phyloP scores from a whole-genome alignment of 2,797 vertebrate genomes.

The Micrastur ruficollis region DNA sequence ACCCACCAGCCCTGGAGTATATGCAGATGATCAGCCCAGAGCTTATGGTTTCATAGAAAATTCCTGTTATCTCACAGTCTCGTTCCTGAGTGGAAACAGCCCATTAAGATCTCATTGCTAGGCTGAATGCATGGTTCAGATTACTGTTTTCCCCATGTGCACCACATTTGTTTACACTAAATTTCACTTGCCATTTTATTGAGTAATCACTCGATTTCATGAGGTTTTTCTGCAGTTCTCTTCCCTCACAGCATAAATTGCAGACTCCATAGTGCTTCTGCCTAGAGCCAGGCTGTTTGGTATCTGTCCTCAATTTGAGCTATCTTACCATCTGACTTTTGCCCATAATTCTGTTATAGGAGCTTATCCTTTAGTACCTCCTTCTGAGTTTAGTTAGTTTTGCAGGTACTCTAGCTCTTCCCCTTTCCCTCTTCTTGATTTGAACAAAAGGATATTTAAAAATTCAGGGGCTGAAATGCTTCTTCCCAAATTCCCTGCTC shows the following conservation, averaged over 20 bases:
- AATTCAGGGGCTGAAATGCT: not conserved
- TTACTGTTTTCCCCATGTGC: constrained; percentile 26
- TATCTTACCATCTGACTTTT: not conserved
- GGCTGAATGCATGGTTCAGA: not conserved
- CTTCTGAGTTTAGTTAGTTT: not conserved
- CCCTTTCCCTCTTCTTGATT: not conserved
- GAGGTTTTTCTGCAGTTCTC: not conserved
- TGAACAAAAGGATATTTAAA: not conserved
- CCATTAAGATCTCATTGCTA: constrained; percentile 26
- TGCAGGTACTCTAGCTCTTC: not conserved
- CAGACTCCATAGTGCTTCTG: not conserved
- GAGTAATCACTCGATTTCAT: constrained; percentile 25
- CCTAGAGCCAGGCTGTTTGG: not conserved
- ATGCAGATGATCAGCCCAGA: not conserved
- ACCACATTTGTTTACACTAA: constrained; percentile 25
- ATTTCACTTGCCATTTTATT: constrained; percentile 46
- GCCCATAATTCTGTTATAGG: not conserved
- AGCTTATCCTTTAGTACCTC: not conserved
- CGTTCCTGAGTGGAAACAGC: not conserved
- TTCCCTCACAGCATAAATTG: not conserved
- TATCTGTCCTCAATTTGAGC: not conserved
- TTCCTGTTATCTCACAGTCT: not conserved
- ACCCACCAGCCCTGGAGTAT: not conserved
- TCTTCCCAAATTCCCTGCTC: not conserved
- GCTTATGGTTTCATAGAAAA: constrained; percentile 33